Conservation (phyloP, 2,888 invertebrate genomes). For the Muscina levida region DNA sequence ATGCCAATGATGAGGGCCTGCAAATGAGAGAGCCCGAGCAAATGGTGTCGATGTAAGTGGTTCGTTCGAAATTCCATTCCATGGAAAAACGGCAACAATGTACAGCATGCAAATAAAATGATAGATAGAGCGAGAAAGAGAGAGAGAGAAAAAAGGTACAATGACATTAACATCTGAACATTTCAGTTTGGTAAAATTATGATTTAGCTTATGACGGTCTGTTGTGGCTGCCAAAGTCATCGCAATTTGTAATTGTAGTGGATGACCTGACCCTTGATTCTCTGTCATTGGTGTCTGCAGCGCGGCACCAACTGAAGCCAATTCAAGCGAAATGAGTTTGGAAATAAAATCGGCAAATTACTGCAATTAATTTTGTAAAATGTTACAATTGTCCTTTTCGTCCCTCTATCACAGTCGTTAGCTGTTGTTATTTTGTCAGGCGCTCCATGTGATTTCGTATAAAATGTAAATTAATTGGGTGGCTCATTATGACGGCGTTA, state of each 20-base stretch:
- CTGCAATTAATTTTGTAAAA: conserved; percentile 69
- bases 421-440: neutral
- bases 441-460: conserved; percentile 20
- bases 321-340: conserved; percentile 28
- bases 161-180: conserved; percentile 42
- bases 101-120: neutral
- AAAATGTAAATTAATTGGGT: conserved; percentile 36
- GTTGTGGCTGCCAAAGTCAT: neutral
- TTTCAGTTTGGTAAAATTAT: conserved; percentile 24
- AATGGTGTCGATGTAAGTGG: neutral
- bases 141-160: conserved; percentile 44
- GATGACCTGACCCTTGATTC: neutral
- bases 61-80: conserved; percentile 2
- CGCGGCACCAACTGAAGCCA: neutral
- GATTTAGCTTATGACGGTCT: conserved; percentile 25
- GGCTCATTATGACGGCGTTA: conserved; percentile 39
- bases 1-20: conserved; percentile 96
- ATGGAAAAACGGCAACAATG: neutral
- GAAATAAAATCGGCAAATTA: conserved; percentile 66
- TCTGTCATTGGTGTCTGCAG: neutral
- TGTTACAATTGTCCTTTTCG: conserved; percentile 46
- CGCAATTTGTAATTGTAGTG: neutral
- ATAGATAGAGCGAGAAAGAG: too few relatives aligned
- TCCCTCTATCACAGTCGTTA: too few relatives aligned
- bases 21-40: conserved; percentile 29